Conservation (phyloP, 1,140 invertebrate species). For the Schlechtendalia chinensis region DNA sequence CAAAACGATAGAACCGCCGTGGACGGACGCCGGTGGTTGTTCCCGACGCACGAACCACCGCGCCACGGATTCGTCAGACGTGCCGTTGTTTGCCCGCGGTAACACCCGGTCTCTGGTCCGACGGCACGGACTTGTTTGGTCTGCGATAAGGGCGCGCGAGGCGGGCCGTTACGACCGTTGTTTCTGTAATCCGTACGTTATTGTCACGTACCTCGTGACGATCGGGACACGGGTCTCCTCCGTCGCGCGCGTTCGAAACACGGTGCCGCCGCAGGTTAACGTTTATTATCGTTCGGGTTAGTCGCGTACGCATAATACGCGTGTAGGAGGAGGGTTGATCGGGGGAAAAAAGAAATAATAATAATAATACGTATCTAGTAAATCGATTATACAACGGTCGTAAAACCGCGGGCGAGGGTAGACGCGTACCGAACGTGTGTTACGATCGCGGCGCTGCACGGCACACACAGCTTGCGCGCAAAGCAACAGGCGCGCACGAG, state of each 20-base stretch:
- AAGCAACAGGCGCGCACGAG: slow-evolving; percentile 26
- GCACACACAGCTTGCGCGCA: slow-evolving; percentile 12
- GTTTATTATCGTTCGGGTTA: slow-evolving; percentile 1
- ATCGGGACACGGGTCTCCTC: too few relatives aligned
- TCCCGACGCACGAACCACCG: too few relatives aligned
- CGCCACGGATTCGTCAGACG: too few relatives aligned
- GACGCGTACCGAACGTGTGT: not conserved
- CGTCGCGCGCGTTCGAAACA: too few relatives aligned
- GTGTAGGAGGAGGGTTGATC: slow-evolving; percentile 28
- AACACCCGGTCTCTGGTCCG: too few relatives aligned
- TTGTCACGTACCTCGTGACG: not conserved
- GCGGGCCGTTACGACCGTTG: too few relatives aligned
- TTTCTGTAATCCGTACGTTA: too few relatives aligned
- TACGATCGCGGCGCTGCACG: not conserved
- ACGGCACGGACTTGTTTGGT: slow-evolving; percentile 14
- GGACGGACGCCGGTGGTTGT: too few relatives aligned
- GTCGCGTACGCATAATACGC: too few relatives aligned
- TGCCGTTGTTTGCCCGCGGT: not conserved
- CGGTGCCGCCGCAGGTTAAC: too few relatives aligned
- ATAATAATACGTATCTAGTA: not conserved
- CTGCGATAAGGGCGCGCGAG: not conserved
- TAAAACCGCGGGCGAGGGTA: slow-evolving; percentile 17
- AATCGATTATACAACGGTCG: slow-evolving; percentile 44
- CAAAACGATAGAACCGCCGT: too few relatives aligned
- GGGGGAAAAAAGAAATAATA: not conserved